Evolutionary conservation across 2,888 invertebrate genomes (phyloP).

Genomic region (Athripsodes cinereus): DNA sequence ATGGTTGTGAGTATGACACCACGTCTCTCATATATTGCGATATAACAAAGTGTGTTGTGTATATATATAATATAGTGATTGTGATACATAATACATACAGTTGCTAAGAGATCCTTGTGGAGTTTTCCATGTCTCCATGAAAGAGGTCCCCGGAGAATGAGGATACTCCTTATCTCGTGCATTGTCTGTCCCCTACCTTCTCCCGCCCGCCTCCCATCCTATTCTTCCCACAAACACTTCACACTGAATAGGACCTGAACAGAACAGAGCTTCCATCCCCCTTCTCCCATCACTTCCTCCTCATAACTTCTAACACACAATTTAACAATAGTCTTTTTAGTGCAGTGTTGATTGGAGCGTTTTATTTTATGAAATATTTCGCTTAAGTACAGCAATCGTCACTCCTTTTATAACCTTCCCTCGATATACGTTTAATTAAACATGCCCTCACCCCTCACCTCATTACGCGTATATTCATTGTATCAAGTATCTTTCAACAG

Average conservation of each 20-base stretch:
- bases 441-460: too few relatives aligned
- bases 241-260: conserved; percentile 1
- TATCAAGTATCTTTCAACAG: too few relatives aligned
- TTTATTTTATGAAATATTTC: background rate
- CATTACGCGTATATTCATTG: too few relatives aligned
- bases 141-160: background rate
- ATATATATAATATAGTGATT: background rate
- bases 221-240: background rate
- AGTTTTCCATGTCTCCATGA: conserved; percentile 1
- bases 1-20: too few relatives aligned
- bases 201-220: background rate
- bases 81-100: background rate
- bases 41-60: background rate
- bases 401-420: background rate
- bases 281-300: background rate
- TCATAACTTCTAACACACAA: background rate
- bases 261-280: background rate
- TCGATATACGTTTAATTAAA: too few relatives aligned
- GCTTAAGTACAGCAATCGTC: background rate
- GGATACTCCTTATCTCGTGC: conserved; percentile 2
- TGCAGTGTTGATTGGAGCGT: background rate
- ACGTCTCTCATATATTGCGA: background rate
- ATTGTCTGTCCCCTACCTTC: background rate
- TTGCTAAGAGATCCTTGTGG: conserved; percentile 1
- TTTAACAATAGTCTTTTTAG: background rate